These are phyloP conservation scores for Parasteatoda lunata DNA, from an alignment of 2,888 invertebrate genomes.

Conservation along the genomic window DNA sequence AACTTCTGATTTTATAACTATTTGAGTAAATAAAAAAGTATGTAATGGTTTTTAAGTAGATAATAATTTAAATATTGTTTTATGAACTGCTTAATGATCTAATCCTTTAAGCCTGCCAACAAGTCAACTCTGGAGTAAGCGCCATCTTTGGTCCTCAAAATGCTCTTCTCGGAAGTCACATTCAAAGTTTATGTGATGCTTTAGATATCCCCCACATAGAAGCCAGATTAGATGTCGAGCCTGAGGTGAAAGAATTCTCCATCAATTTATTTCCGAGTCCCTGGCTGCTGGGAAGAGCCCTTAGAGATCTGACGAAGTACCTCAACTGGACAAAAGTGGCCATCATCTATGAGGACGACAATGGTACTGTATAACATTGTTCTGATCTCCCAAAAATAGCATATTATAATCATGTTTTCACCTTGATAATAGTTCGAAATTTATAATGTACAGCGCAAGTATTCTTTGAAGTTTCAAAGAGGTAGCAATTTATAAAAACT, in stretches of 20 bases:
- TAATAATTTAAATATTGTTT: too few species aligned
- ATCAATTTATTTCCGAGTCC: conserved; percentile 92
- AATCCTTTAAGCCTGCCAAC: conserved; percentile 81
- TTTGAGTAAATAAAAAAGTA: not conserved
- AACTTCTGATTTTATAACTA: not conserved
- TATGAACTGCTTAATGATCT: too few species aligned
- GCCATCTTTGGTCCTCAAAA: conserved; percentile 92
- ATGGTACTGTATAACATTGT: conserved; percentile 47
- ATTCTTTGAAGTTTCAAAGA: too few species aligned
- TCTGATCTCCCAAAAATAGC: too few species aligned
- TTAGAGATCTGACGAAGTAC: conserved; percentile 88
- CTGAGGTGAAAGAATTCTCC: conserved; percentile 82
- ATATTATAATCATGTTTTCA: too few species aligned
- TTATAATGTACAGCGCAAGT: too few species aligned
- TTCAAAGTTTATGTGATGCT: conserved; percentile 91
- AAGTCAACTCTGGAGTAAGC: conserved; percentile 88
- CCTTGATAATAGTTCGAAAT: too few species aligned
- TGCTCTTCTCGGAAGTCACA: conserved; percentile 84
- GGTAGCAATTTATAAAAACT: too few species aligned
- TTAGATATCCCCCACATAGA: conserved; percentile 93
- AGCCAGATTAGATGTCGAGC: conserved; percentile 77
- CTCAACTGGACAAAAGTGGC: conserved; percentile 95
- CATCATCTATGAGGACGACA: conserved; percentile 92
- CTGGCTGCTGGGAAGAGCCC: conserved; percentile 84
- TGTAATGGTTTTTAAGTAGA: not conserved